Evolutionary conservation across 2,888 invertebrate species (phyloP).

Genomic region (Ochropleura leucogaster): DNA sequence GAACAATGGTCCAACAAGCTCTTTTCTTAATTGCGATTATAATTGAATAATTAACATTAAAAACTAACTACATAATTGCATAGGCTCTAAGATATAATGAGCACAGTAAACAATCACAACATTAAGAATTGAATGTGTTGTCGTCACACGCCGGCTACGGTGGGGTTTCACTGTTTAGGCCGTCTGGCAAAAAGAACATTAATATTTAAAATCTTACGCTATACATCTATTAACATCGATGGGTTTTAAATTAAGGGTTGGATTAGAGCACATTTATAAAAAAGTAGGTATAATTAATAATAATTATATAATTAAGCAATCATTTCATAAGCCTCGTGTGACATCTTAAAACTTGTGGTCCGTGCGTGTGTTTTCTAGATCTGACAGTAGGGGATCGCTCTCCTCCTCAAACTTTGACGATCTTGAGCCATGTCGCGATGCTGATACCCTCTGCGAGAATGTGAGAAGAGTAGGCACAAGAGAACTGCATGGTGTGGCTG

Average conservation of each 20-base stretch:
- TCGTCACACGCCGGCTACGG: conserved; percentile 65
- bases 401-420: conserved; percentile 89
- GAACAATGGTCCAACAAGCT: conserved; percentile 89
- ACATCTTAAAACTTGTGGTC: conserved; percentile 84
- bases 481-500: conserved; percentile 94
- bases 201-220: conserved; percentile 54
- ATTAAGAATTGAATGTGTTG: conserved; percentile 73
- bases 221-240: conserved; percentile 56
- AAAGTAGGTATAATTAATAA: conserved; percentile 5
- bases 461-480: conserved; percentile 92
- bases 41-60: conserved; percentile 80
- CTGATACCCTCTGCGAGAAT: conserved; percentile 89
- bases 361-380: conserved; percentile 77
- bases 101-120: conserved; percentile 84
- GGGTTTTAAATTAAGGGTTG: conserved; percentile 49
- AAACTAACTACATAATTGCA: conserved; percentile 79
- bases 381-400: conserved; percentile 91
- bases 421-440: conserved; percentile 87
- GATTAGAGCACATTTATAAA: conserved; percentile 34
- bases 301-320: conserved; percentile 16
- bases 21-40: conserved; percentile 77
- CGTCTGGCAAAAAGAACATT: conserved; percentile 58
- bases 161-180: conserved; percentile 70
- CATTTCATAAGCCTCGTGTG: conserved; percentile 30
- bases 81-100: conserved; percentile 82